phyloP scores from a whole-genome alignment of 2,888 invertebrate genomes.

The Acrocera orbiculus region DNA sequence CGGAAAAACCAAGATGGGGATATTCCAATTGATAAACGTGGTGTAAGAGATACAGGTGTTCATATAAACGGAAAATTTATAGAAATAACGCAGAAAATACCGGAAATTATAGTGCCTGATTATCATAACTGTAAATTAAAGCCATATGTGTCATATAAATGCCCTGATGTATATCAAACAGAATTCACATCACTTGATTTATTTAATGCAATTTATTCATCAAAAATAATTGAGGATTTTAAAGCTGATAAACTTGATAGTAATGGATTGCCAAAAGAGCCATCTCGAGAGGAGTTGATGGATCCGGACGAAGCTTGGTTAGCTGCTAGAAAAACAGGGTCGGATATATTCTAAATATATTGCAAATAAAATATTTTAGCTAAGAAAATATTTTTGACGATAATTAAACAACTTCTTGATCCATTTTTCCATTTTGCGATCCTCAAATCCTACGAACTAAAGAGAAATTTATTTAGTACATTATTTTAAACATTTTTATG shows the following conservation, averaged over 20 bases:
- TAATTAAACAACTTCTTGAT: slow-evolving; percentile 47
- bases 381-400: slow-evolving; percentile 40
- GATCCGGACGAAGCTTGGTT: slow-evolving; percentile 52
- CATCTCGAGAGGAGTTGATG: slow-evolving; percentile 52
- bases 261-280: slow-evolving; percentile 49
- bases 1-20: slow-evolving; percentile 38
- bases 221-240: slow-evolving; percentile 62
- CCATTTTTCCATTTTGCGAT: slow-evolving; percentile 55
- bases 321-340: slow-evolving; percentile 55
- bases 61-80: slow-evolving; percentile 37
- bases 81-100: slow-evolving; percentile 69
- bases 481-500: neutral
- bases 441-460: slow-evolving; percentile 52
- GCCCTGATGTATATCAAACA: slow-evolving; percentile 53
- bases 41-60: slow-evolving; percentile 48
- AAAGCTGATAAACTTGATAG: slow-evolving; percentile 49
- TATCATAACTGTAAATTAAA: slow-evolving; percentile 66
- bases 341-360: slow-evolving; percentile 49
- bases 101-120: slow-evolving; percentile 84
- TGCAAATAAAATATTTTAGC: slow-evolving; percentile 13
- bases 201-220: slow-evolving; percentile 61
- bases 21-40: slow-evolving; percentile 50
- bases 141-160: slow-evolving; percentile 86
- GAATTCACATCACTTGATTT: slow-evolving; percentile 71
- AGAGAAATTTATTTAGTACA: slow-evolving; percentile 9